Conservation (phyloP, 2,113 vertebrate species). For the Neolamprologus falcicula region DNA sequence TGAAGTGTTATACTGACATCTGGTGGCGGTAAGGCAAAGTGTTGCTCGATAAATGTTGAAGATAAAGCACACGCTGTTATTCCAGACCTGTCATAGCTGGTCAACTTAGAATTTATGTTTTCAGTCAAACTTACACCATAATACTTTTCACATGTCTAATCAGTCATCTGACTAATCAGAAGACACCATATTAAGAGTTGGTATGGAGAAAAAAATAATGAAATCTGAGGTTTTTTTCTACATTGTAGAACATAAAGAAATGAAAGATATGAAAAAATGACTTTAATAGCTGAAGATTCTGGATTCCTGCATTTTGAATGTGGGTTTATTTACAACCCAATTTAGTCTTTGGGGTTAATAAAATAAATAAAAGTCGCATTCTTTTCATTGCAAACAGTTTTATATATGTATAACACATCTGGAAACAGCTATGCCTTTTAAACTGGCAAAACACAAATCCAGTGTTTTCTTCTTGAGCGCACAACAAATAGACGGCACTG, state of each 20-base stretch:
- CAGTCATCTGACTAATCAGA: not conserved
- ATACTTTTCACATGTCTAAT: not conserved
- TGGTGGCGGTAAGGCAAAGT: not conserved
- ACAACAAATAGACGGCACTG: not conserved
- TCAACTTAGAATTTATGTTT: not conserved
- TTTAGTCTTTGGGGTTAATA: not conserved
- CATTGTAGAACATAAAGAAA: not conserved
- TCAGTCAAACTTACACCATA: not conserved
- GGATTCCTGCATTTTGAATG: not conserved
- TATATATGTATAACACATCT: not conserved
- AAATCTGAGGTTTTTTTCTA: not conserved
- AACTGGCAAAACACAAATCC: not conserved
- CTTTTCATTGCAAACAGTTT: fast-evolving
- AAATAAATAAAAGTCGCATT: not conserved
- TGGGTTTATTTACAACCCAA: fast-evolving
- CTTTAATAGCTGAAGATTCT: fast-evolving
- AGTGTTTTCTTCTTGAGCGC: not conserved
- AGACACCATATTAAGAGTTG: not conserved
- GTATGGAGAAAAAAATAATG: not conserved
- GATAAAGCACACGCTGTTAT: not conserved
- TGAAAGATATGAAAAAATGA: not conserved
- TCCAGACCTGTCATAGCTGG: not conserved
- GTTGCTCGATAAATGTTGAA: not conserved
- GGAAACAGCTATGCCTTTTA: not conserved
- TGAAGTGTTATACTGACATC: slow-evolving; percentile 18